Conservation (phyloP, 1,140 invertebrate species). For the Thaumatotibia leucotreta region DNA sequence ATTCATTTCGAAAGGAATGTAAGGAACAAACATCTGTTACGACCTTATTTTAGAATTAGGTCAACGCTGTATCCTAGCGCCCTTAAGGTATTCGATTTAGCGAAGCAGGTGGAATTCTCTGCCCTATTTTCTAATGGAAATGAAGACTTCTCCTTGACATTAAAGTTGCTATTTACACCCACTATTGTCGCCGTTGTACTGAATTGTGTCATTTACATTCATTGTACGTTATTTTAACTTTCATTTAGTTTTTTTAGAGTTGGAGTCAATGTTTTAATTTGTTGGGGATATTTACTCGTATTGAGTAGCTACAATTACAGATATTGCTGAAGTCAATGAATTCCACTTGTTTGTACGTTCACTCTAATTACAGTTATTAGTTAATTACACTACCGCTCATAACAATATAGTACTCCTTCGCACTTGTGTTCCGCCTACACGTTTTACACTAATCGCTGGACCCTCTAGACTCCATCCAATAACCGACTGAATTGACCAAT, state of each 20-base stretch:
- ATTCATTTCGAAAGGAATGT: too few species aligned
- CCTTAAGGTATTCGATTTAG: neutral
- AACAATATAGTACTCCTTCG: neutral
- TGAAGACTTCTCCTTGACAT: neutral
- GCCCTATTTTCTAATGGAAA: neutral
- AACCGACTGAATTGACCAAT: constrained; percentile 5
- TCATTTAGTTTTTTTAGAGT: too few species aligned
- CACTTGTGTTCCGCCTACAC: neutral
- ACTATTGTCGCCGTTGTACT: neutral
- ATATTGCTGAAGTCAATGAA: too few species aligned
- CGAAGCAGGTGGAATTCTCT: neutral
- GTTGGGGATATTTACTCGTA: too few species aligned
- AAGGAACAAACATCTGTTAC: neutral
- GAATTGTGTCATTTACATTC: neutral
- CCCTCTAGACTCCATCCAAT: neutral
- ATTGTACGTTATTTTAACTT: neutral
- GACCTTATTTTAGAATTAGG: neutral
- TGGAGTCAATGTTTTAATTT: too few species aligned
- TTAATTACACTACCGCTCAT: neutral
- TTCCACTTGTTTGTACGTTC: neutral
- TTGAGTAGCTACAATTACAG: too few species aligned
- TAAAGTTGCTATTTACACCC: neutral
- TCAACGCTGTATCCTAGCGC: neutral
- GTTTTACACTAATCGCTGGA: neutral
- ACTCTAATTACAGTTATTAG: neutral